Evolutionary conservation across 2,888 invertebrate genomes (phyloP).

Genomic region (Lathronympha strigana): DNA sequence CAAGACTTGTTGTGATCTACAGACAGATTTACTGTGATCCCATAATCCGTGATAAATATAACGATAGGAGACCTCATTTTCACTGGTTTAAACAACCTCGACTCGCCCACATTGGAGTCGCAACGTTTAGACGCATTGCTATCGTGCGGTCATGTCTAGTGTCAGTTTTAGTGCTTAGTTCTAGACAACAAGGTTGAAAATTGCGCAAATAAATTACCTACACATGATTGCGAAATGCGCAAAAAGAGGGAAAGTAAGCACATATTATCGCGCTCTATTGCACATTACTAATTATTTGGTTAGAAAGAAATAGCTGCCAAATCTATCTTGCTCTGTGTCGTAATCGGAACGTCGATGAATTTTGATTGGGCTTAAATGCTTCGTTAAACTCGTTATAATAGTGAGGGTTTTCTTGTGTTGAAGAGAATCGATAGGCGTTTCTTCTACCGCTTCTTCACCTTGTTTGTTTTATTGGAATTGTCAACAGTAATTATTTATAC

Average conservation of each 20-base stretch:
- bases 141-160: slow-evolving; percentile 10
- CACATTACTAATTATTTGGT: slow-evolving; percentile 35
- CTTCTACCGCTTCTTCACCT: background rate
- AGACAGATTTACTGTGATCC: background rate
- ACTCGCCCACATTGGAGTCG: background rate
- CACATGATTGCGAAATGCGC: slow-evolving; percentile 8
- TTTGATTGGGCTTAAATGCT: slow-evolving; percentile 17
- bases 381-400: slow-evolving; percentile 17
- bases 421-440: slow-evolving; percentile 4
- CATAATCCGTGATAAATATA: background rate
- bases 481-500: background rate
- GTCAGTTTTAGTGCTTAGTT: background rate
- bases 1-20: no score
- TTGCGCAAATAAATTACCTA: slow-evolving; percentile 16
- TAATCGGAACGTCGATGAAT: slow-evolving; percentile 22
- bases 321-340: slow-evolving; percentile 15
- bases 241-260: slow-evolving; percentile 43
- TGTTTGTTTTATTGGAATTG: background rate
- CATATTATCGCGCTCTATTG: slow-evolving; percentile 39
- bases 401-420: slow-evolving; percentile 3
- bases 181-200: slow-evolving; percentile 8
- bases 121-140: slow-evolving; percentile 12
- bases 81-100: no score
- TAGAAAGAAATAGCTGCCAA: slow-evolving; percentile 33
- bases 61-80: background rate